These are phyloP conservation scores for Belonocnema kinseyi DNA, from an alignment of 1,140 invertebrate species.

Conservation along the genomic window DNA sequence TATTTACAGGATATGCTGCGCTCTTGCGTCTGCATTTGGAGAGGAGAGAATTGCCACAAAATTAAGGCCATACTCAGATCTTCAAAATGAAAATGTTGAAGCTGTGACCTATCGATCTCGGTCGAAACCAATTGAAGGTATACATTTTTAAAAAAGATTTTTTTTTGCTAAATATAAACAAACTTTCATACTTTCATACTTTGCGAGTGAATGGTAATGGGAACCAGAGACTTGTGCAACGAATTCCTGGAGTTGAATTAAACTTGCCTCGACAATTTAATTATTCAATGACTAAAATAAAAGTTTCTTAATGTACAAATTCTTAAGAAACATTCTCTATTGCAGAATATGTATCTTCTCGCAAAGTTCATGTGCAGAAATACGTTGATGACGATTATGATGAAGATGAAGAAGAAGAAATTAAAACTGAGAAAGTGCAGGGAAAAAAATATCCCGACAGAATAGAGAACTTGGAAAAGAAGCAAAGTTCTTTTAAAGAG, in stretches of 20 bases:
- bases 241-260: conserved; percentile 11
- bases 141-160: not conserved
- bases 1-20: conserved; percentile 52
- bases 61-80: conserved; percentile 48
- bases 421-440: conserved; percentile 57
- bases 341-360: conserved; percentile 68
- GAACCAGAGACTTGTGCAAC: conserved; percentile 15
- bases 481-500: conserved; percentile 48
- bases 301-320: no score
- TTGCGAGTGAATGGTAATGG: conserved; percentile 14
- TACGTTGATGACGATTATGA: conserved; percentile 55
- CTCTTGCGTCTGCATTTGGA: conserved; percentile 43
- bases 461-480: conserved; percentile 62
- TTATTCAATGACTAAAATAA: no score
- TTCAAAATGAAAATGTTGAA: conserved; percentile 17
- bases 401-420: conserved; percentile 55
- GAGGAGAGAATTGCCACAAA: conserved; percentile 45
- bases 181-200: conserved; percentile 26
- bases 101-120: not conserved
- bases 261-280: conserved; percentile 16
- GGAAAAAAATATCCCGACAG: conserved; percentile 57
- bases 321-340: not conserved
- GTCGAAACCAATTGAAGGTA: conserved; percentile 16
- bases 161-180: not conserved
- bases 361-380: conserved; percentile 61